phyloP scores from a whole-genome alignment of 2,797 vertebrate species.

The Enteromius trimaculatus region DNA sequence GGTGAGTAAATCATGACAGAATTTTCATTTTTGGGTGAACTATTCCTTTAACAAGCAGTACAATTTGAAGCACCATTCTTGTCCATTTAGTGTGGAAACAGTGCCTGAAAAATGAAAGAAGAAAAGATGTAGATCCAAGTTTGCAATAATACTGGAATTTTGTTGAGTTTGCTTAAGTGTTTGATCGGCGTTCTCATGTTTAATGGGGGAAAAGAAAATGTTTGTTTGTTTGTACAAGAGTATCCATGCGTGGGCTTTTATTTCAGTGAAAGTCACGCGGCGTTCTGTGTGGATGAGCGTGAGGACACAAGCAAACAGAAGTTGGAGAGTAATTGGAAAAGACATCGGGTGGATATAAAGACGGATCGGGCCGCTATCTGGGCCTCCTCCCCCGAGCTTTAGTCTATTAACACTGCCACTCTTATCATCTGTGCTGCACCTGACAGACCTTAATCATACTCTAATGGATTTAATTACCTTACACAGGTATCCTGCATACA shows the following conservation, averaged over 20 bases:
- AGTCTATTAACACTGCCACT: slow-evolving; percentile 82
- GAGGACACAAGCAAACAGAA: slow-evolving; percentile 69
- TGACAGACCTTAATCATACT: slow-evolving; percentile 78
- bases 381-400: slow-evolving; percentile 77
- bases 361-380: slow-evolving; percentile 75
- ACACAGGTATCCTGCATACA: slow-evolving; percentile 69
- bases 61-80: neutral
- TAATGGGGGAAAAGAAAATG: slow-evolving; percentile 2
- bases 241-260: slow-evolving; percentile 29
- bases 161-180: neutral
- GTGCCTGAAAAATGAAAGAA: neutral
- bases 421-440: slow-evolving; percentile 80
- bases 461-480: slow-evolving; percentile 80
- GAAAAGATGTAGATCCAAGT: neutral
- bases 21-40: no score
- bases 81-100: neutral
- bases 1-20: no score
- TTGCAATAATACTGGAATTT: slow-evolving; percentile 7
- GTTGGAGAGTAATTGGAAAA: slow-evolving; percentile 78
- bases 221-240: slow-evolving; percentile 25
- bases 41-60: no score
- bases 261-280: slow-evolving; percentile 46
- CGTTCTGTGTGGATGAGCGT: slow-evolving; percentile 62
- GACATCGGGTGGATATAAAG: slow-evolving; percentile 81
- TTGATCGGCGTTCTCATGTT: slow-evolving; percentile 6